Base-by-base conservation (phyloP, 2,888 invertebrate species). In the Eustalomyia histrio region DNA sequence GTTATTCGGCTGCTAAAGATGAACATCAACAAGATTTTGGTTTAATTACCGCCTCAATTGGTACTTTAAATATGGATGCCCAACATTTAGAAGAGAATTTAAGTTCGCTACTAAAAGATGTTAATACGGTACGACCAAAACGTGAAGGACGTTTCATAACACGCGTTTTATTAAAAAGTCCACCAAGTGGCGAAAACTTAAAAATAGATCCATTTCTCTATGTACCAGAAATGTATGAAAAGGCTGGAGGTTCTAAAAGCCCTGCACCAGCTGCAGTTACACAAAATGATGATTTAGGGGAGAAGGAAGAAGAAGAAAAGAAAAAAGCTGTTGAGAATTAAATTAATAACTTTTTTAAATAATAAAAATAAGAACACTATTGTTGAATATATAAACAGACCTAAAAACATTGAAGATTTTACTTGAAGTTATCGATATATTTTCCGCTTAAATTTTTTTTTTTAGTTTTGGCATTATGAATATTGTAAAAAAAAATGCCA, bases 81-180 rank as follows among this genome's bases (percentile, higher is more conserved):
- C 91, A 93, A 78, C 92, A 94, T 64, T 90, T 97, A 52, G 95
- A 95, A 85, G 94, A 94, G 80, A 97, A 97, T 88, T 92, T 97
- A 82, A 91, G 89, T 60, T 91, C 92, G 0, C 85, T 96, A 16
- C 84, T 97, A 7, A 91, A 92, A 83, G 94, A 95, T 87, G 87
- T 97, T 29, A 92, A 94, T 85, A 87, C 89, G 0, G 91, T 91
- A 65, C 93, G 94, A 79, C 96, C 96, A 0, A 95, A 93, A 86
- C 92, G 94, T 80, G 91, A 92, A 29, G 95, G 94, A 0, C 90
- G 91, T 16, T 96, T 96, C 85, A 94, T 97, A 78, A 93, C 93
- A 18, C 95, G 95, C 84, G 94, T 94, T 83, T 85, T 93, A 9
- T 87, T 95, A 61, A 90, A 91, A 78, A 93, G 94, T 85, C 93